phyloP scores from a whole-genome alignment of 2,797 vertebrate species.

The Gallinago stenura region DNA sequence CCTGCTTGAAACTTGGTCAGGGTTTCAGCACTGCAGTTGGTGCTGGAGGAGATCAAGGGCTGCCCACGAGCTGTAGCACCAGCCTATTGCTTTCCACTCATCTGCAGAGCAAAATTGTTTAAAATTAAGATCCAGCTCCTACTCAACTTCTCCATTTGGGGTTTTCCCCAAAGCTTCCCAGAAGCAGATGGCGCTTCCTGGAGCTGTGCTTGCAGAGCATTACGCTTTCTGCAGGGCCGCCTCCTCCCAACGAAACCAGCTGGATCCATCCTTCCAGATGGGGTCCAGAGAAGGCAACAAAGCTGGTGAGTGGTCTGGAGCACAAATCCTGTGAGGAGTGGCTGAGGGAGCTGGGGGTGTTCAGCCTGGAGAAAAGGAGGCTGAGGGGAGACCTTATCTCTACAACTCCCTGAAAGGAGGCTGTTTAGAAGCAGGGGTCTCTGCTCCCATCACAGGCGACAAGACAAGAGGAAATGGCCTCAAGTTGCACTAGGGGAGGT shows the following conservation, averaged over 20 bases:
- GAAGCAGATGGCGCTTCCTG: slow-evolving; percentile 51
- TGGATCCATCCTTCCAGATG: neutral
- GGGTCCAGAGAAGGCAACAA: too few relatives aligned
- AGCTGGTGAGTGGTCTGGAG: too few relatives aligned
- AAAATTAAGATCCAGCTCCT: slow-evolving; percentile 53
- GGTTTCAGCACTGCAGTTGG: neutral
- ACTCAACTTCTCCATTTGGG: slow-evolving; percentile 62
- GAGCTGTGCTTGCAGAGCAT: neutral
- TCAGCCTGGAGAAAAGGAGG: too few relatives aligned
- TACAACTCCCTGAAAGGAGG: too few relatives aligned
- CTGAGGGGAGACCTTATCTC: too few relatives aligned
- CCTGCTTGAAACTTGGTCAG: neutral
- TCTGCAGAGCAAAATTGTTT: slow-evolving; percentile 43
- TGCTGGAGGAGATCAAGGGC: neutral
- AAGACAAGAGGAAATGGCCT: too few relatives aligned
- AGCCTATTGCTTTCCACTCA: neutral
- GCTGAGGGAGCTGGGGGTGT: too few relatives aligned
- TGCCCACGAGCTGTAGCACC: neutral
- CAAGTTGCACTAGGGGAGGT: too few relatives aligned
- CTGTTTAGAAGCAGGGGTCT: too few relatives aligned
- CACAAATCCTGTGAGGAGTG: too few relatives aligned
- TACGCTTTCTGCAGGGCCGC: accelerated
- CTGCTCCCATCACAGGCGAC: too few relatives aligned
- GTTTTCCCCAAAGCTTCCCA: slow-evolving; percentile 65
- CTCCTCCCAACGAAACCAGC: accelerated